Base-by-base conservation (phyloP, 2,888 invertebrate genomes). In the Cancer borealis region DNA sequence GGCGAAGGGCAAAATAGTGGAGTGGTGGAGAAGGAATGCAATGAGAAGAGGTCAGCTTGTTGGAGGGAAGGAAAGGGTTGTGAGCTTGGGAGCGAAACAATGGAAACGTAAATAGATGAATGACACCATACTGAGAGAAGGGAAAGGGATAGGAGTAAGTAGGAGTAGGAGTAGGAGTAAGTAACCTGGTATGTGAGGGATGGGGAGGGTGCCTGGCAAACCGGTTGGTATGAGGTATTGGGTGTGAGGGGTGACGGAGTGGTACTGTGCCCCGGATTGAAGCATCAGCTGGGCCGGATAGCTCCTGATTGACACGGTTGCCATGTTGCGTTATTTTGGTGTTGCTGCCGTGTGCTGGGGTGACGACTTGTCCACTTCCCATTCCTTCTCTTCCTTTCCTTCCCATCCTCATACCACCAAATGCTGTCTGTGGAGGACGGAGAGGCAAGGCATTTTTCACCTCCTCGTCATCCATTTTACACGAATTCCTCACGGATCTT, bases 291-390 rank as follows among this genome's bases (percentile, higher is more conserved):
- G 79, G 30, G 10, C 26, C 79, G 79, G 79, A 79, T 79, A 30
- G 30, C 79, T n/a, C 30, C 79, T 79, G 79, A 79, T 79, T 79
- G 79, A 30, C 10, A 14, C 79, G 21, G 79, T 79, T 79, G 79
- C 79, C 79, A 79, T 10, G 79, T 79, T 30, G 79, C 21, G 30
- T 79, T 79, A 79, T 30, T 30, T 6, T 66, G n/a, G 66, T 66
- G 54, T 54, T 54, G 54, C 54, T 54, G 12, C 54, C 54, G 14
- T 54, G 54, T 17, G 14, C 54, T 12, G 14, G 2, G 66, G 66
- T 66, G 66, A 66, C 66, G 66, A n/a, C 66, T 66, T 66, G 66
- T 21, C n/a, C 66, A 66, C 66, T 66, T 66, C 66, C 66, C 21
- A 66, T 66, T 4, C 54, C 54, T 54, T 14, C 14, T 14, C 14